A percentile compares a stretch with the other conserved stretches of the same genome.
Evolutionary conservation across 1,140 invertebrate genomes (phyloP).

Genomic region (Megalonaias nervosa): DNA sequence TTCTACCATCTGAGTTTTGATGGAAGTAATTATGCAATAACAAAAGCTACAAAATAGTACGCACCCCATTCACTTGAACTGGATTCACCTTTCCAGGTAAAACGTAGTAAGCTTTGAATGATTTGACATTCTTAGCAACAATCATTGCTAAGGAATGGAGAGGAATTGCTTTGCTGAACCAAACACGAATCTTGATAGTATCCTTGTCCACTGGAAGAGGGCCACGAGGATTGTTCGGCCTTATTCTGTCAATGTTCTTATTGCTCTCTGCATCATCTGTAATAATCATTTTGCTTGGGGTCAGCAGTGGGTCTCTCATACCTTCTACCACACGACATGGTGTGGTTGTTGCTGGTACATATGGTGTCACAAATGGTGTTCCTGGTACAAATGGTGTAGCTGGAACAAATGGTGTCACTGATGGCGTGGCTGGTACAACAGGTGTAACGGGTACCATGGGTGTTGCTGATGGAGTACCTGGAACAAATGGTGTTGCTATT

Average conservation of each 20-base stretch:
- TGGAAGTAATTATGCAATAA: too few relatives aligned
- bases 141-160: conserved; percentile 3
- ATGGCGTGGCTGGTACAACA: too few relatives aligned
- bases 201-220: conserved; percentile 8
- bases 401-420: too few relatives aligned
- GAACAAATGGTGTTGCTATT: too few relatives aligned
- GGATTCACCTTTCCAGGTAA: not conserved
- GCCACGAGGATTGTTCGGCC: not conserved
- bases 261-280: not conserved
- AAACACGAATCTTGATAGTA: not conserved
- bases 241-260: conserved; percentile 17
- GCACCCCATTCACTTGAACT: not conserved
- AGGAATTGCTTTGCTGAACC: conserved; percentile 5
- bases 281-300: conserved; percentile 14
- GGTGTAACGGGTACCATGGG: too few relatives aligned
- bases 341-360: not conserved
- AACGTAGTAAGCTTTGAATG: conserved; percentile 7
- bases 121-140: conserved; percentile 3
- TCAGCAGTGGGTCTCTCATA: conserved; percentile 17
- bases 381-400: too few relatives aligned
- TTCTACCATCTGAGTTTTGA: too few relatives aligned
- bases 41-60: too few relatives aligned
- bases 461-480: too few relatives aligned
- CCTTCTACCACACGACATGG: conserved; percentile 12
- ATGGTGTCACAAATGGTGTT: too few relatives aligned